Evolutionary conservation across 2,113 vertebrate species (phyloP), one percentile per base, ranked within the genome.

Genomic region (Aramus guarauna): DNA sequence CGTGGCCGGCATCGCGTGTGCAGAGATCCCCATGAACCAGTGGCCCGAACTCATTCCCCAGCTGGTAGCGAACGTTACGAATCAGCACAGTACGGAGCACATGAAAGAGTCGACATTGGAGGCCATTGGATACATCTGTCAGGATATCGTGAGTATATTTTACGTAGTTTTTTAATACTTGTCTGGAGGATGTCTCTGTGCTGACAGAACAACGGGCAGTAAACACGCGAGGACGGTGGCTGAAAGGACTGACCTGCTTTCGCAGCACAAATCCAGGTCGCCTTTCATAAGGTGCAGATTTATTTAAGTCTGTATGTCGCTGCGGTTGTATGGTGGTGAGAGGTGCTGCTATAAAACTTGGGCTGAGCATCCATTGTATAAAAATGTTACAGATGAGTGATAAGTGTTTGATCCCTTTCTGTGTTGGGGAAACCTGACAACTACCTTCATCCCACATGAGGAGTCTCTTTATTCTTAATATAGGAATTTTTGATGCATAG

Each of bases 51-150:
- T 99, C 92, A 99, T 99, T 94, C 99, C 99, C 9, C 99, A 99
- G 96, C 98, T 99, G 94, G 99, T 99, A 67, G 98, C 99, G 37
- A 99, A 99, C 37, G 99, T 99, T 43, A 99, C 99, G 1, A 99
- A 99, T 90, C 99, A 99, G 36, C 99, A 98, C 96, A 99, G 99
- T 97, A 99, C 99, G 1, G 99, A 99, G 79, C 99, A 99, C 97
- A 99, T 99, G 99, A 99, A 99, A 98, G 99, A 99, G 97, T 99
- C 99, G 1, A 99, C 99, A 43, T 97, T 99, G 98, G 99, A 99
- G 98, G 99, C 99, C 96, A 99, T 99, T 24, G 99, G 99, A 4
- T 99, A 99, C 98, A 99, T 99, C 98, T 99, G 99, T 96, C 99
- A 99, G 98, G 99, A 99, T 96, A 99, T 99, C 3, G 99, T 99